Percentiles rank a stretch among this genome's conserved stretches.
phyloP scores from a whole-genome alignment of 2,797 vertebrate species.

The Phalanger gymnotis region DNA sequence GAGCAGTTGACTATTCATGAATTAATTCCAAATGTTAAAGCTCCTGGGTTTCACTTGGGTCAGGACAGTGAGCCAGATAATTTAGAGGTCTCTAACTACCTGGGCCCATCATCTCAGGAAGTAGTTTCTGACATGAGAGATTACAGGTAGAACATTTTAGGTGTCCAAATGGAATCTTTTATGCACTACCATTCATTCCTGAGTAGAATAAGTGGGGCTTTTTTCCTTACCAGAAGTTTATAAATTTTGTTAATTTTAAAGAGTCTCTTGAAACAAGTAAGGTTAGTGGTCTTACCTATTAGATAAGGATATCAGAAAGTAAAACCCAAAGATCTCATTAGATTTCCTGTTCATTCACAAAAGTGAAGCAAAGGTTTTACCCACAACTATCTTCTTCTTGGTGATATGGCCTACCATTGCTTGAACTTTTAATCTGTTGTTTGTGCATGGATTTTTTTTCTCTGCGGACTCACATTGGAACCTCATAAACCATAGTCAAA shows the following conservation, averaged over 20 bases:
- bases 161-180: background rate
- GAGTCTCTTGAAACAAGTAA: background rate
- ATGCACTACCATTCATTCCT: background rate
- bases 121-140: background rate
- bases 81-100: background rate
- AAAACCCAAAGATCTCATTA: background rate
- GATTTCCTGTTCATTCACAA: background rate
- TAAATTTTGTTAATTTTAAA: background rate
- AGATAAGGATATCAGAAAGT: background rate
- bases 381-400: background rate
- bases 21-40: background rate
- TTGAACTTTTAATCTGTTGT: conserved; percentile 22
- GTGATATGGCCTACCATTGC: background rate
- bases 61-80: background rate
- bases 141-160: background rate
- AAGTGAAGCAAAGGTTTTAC: background rate
- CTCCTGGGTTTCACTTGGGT: background rate
- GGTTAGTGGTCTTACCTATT: background rate
- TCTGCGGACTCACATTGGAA: background rate
- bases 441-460: background rate
- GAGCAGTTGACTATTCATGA: background rate
- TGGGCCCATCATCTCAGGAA: background rate
- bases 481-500: background rate
- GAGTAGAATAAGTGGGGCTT: background rate
- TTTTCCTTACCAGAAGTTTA: background rate